Percentiles rank a stretch among this genome's conserved stretches.
phyloP scores from a whole-genome alignment of 1,140 invertebrate genomes.

The Centruroides sculpturatus region DNA sequence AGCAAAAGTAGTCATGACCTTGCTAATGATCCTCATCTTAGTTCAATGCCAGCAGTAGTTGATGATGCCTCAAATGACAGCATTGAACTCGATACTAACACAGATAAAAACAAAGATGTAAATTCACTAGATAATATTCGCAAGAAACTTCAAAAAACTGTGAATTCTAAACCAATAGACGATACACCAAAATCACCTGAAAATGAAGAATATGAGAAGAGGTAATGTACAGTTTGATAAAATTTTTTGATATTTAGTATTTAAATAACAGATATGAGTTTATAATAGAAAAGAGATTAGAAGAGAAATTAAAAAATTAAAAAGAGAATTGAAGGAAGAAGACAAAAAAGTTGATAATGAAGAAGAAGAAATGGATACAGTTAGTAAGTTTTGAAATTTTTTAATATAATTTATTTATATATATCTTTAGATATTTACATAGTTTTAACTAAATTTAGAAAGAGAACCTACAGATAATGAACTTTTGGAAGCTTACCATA shows the following conservation, averaged over 20 bases:
- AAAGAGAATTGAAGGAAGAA: slow-evolving; percentile 12
- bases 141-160: slow-evolving; percentile 12
- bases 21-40: slow-evolving; percentile 76
- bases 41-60: slow-evolving; percentile 27
- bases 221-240: not conserved
- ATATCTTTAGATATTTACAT: too few species aligned
- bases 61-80: slow-evolving; percentile 9
- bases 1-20: slow-evolving; percentile 89
- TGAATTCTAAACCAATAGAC: slow-evolving; percentile 14
- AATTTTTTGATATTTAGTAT: too few species aligned
- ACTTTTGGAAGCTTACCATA: slow-evolving; percentile 52
- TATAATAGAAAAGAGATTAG: too few species aligned
- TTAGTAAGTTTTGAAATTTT: slow-evolving; percentile 17
- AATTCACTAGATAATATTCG: slow-evolving; percentile 6
- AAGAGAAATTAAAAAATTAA: too few species aligned
- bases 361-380: slow-evolving; percentile 6
- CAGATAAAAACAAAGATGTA: slow-evolving; percentile 3
- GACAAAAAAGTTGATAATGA: slow-evolving; percentile 12
- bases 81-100: not conserved
- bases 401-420: too few species aligned
- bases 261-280: too few species aligned
- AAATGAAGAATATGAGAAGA: slow-evolving; percentile 8
- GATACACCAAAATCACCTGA: slow-evolving; percentile 11
- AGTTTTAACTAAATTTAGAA: slow-evolving; percentile 18
- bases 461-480: slow-evolving; percentile 37